These are phyloP conservation scores for Drosophila lacicola DNA, from an alignment of 2,888 invertebrate genomes.

Conservation along the genomic window DNA sequence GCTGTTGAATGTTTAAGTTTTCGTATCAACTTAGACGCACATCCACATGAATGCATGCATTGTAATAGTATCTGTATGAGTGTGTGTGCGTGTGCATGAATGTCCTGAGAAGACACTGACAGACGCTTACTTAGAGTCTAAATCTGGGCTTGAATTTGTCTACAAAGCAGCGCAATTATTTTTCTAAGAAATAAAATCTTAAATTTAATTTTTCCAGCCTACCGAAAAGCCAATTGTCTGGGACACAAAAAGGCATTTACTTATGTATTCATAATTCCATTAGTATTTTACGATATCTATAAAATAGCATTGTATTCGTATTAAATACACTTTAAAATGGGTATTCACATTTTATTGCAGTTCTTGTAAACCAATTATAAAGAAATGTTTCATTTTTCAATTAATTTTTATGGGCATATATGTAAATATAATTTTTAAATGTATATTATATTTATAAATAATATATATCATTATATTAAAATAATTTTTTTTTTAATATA, in stretches of 20 bases:
- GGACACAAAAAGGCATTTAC: conserved; percentile 32
- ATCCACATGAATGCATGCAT: conserved; percentile 66
- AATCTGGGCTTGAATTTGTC: conserved; percentile 18
- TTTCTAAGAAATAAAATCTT: conserved; percentile 43
- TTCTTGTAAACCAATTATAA: neutral
- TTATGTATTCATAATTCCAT: conserved; percentile 72
- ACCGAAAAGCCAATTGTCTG: conserved; percentile 22
- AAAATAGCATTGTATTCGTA: conserved; percentile 34
- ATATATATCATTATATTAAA: neutral
- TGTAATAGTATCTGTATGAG: conserved; percentile 23
- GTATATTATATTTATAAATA: no score
- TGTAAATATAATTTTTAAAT: no score
- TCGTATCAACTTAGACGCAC: conserved; percentile 71
- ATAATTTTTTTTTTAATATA: neutral
- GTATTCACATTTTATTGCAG: neutral
- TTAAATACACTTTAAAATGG: conserved; percentile 43
- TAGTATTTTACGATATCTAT: conserved; percentile 60
- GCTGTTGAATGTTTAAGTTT: conserved; percentile 76
- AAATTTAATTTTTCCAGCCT: conserved; percentile 43
- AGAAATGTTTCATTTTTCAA: no score
- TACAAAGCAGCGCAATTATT: conserved; percentile 29
- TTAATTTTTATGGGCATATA: neutral
- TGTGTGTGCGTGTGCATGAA: conserved; percentile 22
- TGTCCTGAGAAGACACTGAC: conserved; percentile 42
- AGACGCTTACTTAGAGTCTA: conserved; percentile 10